Base-by-base conservation (phyloP, 2,113 vertebrate species). In the Burhinus oedicnemus region DNA sequence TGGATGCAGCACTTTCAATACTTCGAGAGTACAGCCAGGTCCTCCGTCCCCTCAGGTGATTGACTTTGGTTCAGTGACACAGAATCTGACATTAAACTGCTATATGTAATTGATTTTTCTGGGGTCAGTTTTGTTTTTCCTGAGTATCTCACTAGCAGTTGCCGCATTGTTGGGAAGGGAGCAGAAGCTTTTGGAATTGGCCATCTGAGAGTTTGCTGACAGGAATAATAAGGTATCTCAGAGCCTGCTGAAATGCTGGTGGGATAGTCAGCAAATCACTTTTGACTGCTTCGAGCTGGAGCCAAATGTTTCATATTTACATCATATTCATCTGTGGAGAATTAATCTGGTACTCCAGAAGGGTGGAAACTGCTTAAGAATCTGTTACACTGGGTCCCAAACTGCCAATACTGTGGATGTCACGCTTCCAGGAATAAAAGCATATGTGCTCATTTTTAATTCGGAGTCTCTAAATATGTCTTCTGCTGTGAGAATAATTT, bases 261-360 rank as follows among this genome's bases (percentile, higher is more conserved):
- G 77, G 83, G 51, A 57, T 82, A 95, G 57, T 76, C 90, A 95
- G 74, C 52, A 96, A 96, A 87, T 84, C 69, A 87, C 36, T 93
- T 92, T 29, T 89, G 72, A 87, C 72, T 90, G 57, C 84, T 94
- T 87, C 15, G 4, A 64, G 62, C 70, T 84, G 44, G 23, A 89
- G 86, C 86, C 89, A 94, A 95, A 72, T 95, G 81, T 92, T 97
- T 95, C 89, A 42, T 97, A 89, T 97, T 95, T 97, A 89, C 90
- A 82, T 89, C 49, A 30, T 87, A 66, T 76, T 96, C 49, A 36
- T 91, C 91, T 87, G 65, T 89, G 87, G 80, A 87, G 90, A 95
- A 92, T 97, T 95, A 93, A 97, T 93, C 86, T 97, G 77, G 90
- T 95, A 92, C 91, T 97, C 94, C 94, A 96, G 92, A 95, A 97